Percentiles rank a stretch among this genome's conserved stretches.
These are phyloP conservation scores for Eucidaris tribuloides DNA, from an alignment of 35 echinoderm and acorn worm genomes.

Conservation along the genomic window DNA sequence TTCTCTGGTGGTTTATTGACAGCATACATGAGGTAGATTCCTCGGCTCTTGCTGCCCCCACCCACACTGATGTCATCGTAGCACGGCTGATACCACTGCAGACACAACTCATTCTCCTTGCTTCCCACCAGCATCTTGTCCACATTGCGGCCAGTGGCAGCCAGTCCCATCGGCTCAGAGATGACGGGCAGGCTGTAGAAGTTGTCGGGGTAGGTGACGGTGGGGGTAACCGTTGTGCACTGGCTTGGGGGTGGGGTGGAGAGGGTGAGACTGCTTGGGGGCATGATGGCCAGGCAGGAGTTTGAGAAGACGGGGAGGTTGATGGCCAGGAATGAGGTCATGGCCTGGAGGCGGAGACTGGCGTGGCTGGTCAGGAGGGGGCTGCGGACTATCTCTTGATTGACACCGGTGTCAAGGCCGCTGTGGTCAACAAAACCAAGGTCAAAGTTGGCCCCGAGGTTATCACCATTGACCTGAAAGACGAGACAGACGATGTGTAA, in stretches of 20 bases:
- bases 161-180: background rate
- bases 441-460: constrained; percentile 42
- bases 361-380: constrained; percentile 65
- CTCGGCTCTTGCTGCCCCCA: background rate
- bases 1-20: constrained; percentile 37
- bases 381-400: constrained; percentile 67
- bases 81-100: constrained; percentile 94
- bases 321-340: constrained; percentile 57
- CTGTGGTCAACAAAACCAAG: constrained; percentile 36
- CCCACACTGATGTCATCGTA: constrained; percentile 13
- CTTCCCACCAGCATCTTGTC: constrained; percentile 36
- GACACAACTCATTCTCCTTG: constrained; percentile 66
- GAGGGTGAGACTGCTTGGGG: constrained; percentile 51
- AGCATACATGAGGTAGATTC: constrained; percentile 67
- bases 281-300: constrained; percentile 54
- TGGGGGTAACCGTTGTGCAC: background rate
- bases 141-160: background rate
- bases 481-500: too few species aligned
- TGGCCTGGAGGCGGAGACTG: constrained; percentile 60
- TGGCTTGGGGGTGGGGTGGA: background rate
- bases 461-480: constrained; percentile 10
- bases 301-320: constrained; percentile 61
- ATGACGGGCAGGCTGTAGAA: background rate
- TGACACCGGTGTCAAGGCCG: constrained; percentile 34
- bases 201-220: constrained; percentile 30